Base-by-base conservation (phyloP, 2,113 vertebrate species). In the Verasper variegatus region DNA sequence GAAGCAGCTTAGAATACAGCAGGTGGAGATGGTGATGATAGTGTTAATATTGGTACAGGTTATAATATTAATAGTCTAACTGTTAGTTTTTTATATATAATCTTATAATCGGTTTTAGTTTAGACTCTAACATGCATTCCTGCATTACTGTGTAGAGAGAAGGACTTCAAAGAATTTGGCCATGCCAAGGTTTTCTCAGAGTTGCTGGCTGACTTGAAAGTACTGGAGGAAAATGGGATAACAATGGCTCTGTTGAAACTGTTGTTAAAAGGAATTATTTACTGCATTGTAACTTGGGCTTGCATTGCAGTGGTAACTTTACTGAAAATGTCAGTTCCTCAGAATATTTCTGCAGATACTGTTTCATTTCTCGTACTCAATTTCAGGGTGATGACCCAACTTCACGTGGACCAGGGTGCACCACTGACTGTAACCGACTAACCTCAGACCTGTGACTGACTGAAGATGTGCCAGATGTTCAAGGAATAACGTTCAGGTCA, bases 401-500 rank as follows among this genome's bases (percentile, higher is more conserved):
- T 2, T 20, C 27, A 4, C 5, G 2, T 63, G 61, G 61, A 45
- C 23, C 0, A 8, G 64, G 54, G 47, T 15, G 71, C 47, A 81
- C 69, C 17, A 8, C n/a, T 35, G 74, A 55, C 54, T n/a, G n/a
- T n/a, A n/a, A n/a, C n/a, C n/a, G n/a, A n/a, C n/a, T n/a, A n/a
- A n/a, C n/a, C n/a, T n/a, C n/a, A n/a, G 63, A 63, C 51, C 65
- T 51, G 40, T 26, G 55, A n/a, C 54, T 63, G 66, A 56, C 68
- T 66, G 77, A 83, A 24, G 68, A 54, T 14, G 21, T 20, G 0
- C 12, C 26, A 68, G 45, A 71, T 17, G 52, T 83, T 8, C 23
- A 75, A 40, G 78, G 74, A 6, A 71, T 81, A 77, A 75, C 82
- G 68, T 78, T 75, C 45, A 84, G 45, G 27, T 85, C 82, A 40